Percentiles rank a stretch among this genome's conserved stretches.
These are phyloP conservation scores for Limnephilus marmoratus DNA, from an alignment of 2,888 invertebrate species.

Conservation along the genomic window DNA sequence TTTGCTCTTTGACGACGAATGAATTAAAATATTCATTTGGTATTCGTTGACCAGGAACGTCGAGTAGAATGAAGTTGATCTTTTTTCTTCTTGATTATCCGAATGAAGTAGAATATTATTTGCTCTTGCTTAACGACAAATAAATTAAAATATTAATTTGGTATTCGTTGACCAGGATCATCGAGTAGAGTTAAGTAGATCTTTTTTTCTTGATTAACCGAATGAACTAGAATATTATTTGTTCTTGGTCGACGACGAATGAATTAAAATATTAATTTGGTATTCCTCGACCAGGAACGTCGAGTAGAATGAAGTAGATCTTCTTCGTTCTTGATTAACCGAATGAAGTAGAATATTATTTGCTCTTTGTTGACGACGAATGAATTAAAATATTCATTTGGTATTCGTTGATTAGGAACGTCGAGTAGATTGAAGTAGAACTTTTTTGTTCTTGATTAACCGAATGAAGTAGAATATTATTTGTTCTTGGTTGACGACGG, in stretches of 20 bases:
- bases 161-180: too few relatives aligned
- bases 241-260: too few relatives aligned
- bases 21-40: too few relatives aligned
- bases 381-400: background rate
- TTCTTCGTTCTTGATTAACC: background rate
- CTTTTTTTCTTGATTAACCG: background rate
- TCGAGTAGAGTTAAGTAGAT: background rate
- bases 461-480: background rate
- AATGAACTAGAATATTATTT: too few relatives aligned
- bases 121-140: background rate
- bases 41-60: too few relatives aligned
- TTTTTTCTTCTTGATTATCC: background rate
- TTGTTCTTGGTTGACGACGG: background rate
- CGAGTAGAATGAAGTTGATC: background rate
- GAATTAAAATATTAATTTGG: too few relatives aligned
- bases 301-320: background rate
- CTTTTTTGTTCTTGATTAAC: background rate
- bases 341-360: background rate
- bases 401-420: too few relatives aligned
- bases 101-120: background rate
- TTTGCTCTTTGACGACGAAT: too few relatives aligned
- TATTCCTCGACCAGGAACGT: too few relatives aligned
- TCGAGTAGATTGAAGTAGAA: background rate
- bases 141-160: background rate
- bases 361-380: background rate